A percentile compares a stretch with the other conserved stretches of the same genome.
phyloP scores from a whole-genome alignment of 2,888 invertebrate genomes.

The Trachelus iudaicus region DNA sequence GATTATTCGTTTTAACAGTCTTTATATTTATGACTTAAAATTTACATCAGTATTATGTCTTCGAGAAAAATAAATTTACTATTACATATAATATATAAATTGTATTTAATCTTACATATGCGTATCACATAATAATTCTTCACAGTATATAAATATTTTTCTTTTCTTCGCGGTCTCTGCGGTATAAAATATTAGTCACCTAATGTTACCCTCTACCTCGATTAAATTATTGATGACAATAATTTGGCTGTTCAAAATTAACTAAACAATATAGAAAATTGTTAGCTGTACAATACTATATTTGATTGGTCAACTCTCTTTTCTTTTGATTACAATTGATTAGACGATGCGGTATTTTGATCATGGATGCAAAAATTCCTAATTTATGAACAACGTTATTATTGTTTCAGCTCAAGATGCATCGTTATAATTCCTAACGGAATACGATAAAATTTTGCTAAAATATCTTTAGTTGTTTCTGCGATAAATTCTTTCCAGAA shows the following conservation, averaged over 20 bases:
- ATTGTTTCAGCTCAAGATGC: not conserved
- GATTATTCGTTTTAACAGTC: not conserved
- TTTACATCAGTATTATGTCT: not conserved
- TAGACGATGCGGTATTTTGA: not conserved
- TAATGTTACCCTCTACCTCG: not conserved
- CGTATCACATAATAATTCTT: not conserved
- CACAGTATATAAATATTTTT: not conserved
- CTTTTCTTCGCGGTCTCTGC: not conserved
- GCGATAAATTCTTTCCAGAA: conserved; percentile 84
- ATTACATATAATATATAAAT: not conserved
- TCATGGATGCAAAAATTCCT: not conserved
- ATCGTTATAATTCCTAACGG: not conserved
- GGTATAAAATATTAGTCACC: not conserved
- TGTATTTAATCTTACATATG: not conserved
- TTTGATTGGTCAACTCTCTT: not conserved
- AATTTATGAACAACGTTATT: not conserved
- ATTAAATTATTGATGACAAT: not conserved
- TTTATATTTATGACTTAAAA: not conserved
- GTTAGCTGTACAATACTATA: not conserved
- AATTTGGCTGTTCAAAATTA: not conserved
- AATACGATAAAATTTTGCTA: not conserved
- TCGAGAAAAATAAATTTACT: not conserved
- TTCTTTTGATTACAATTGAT: not conserved
- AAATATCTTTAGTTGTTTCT: conserved; percentile 70
- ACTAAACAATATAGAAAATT: not conserved